These are phyloP conservation scores for Pterobdella sp. DNA, from an alignment of 2,888 invertebrate genomes.

Conservation along the genomic window DNA sequence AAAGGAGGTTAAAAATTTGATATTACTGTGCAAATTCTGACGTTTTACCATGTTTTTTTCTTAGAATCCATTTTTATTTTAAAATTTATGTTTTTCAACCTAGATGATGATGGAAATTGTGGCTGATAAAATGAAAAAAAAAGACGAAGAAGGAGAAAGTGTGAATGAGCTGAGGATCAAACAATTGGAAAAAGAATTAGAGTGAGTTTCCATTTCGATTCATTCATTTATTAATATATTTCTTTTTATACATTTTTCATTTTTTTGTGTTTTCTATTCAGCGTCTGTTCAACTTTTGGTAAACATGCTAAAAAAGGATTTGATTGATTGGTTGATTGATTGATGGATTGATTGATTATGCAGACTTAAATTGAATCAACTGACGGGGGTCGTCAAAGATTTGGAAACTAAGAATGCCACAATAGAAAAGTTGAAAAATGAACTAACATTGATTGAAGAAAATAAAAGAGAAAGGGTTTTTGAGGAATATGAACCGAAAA, in stretches of 20 bases:
- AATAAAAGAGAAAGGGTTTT: neutral
- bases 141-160: neutral
- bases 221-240: neutral
- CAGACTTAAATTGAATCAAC: neutral
- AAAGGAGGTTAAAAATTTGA: slow-evolving; percentile 20
- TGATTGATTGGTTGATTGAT: too few species aligned
- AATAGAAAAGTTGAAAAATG: neutral
- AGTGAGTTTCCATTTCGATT: neutral
- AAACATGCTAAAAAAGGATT: too few species aligned
- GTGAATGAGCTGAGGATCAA: neutral
- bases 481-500: slow-evolving; percentile 3
- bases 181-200: neutral
- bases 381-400: neutral
- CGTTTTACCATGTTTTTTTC: neutral
- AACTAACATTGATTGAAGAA: neutral
- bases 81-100: neutral
- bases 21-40: neutral
- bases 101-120: slow-evolving; percentile 5
- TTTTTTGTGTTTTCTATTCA: neutral
- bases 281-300: too few species aligned
- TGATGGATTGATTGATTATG: too few species aligned
- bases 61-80: neutral
- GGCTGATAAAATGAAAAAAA: slow-evolving; percentile 3
- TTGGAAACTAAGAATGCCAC: neutral
- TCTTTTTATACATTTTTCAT: neutral